Evolutionary conservation across 2,113 vertebrate species (phyloP), one percentile per base, ranked within the genome.

Genomic region (Choloepus hoffmanni): DNA sequence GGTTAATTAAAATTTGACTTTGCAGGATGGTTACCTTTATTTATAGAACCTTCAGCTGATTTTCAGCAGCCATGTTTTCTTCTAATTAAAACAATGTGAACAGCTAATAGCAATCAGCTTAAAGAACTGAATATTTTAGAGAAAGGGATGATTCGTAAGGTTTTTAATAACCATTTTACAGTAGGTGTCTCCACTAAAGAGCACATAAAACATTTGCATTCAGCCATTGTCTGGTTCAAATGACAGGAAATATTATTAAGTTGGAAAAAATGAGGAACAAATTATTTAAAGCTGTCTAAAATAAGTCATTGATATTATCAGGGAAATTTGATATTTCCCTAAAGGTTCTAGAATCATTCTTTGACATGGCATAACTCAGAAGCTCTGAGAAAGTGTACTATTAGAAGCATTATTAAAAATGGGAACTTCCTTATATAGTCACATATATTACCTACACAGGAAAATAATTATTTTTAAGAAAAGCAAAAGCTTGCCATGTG

Each of bases 1-100:
- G 85, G 97, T 95, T 96, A 98, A 98, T 98, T 97, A 97, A 98
- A 98, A 97, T 97, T 95, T 97, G 36, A 95, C 93, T 97, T 94
- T 95, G 87, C 43, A 93, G 60, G 72, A 96, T 81, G 86, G 86
- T 95, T 45, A 97, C 13, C 36, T 98, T 98, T 97, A 97, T 97
- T 94, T 97, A 97, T 97, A 96, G 94, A 98, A 97, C 68, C 95
- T 79, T 97, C 10, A 23, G 45, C 87, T 98, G 90, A 98, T 96
- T 97, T 98, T 97, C 67, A 97, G 91, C 94, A 96, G 33, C n/a
- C 96, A 30, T 96, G 96, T 96, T 96, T 98, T 94, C 70, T 91
- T 91, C 72, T 88, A 97, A 96, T 98, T 98, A 97, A 98, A 98
- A 97, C 97, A 97, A 96, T 94, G 96, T 89, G 95, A 97, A 90